Conservation (phyloP, 2,797 vertebrate species). For the Crypturellus tataupa region DNA sequence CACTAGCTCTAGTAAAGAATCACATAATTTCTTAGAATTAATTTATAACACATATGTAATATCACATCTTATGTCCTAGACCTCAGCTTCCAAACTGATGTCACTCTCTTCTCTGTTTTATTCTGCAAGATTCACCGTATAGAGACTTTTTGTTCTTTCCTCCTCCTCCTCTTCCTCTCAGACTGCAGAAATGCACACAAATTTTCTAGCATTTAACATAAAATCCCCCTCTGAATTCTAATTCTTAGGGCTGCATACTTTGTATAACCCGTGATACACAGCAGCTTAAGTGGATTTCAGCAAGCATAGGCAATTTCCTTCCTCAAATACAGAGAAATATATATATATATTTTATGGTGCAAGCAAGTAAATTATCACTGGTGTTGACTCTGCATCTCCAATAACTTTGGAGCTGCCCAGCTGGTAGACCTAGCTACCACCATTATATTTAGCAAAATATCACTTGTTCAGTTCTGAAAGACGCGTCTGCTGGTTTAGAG, state of each 20-base stretch:
- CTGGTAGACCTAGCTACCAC: neutral
- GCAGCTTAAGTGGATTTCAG: neutral
- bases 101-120: neutral
- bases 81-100: neutral
- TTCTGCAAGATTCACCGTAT: neutral
- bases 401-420: neutral
- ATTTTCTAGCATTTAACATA: neutral
- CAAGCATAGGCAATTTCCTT: neutral
- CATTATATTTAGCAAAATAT: neutral
- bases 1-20: neutral
- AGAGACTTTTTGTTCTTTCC: neutral
- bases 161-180: neutral
- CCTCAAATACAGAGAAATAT: neutral
- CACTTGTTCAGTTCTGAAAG: neutral
- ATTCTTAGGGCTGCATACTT: rapidly evolving
- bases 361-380: neutral
- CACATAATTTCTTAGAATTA: neutral
- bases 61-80: neutral
- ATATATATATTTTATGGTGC: rapidly evolving
- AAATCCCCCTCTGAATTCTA: neutral
- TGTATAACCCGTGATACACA: rapidly evolving
- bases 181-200: neutral
- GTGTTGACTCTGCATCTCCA: neutral
- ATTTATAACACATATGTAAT: neutral
- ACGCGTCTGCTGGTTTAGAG: neutral